phyloP scores from a whole-genome alignment of 2,113 vertebrate genomes.

The Alethe castanea region DNA sequence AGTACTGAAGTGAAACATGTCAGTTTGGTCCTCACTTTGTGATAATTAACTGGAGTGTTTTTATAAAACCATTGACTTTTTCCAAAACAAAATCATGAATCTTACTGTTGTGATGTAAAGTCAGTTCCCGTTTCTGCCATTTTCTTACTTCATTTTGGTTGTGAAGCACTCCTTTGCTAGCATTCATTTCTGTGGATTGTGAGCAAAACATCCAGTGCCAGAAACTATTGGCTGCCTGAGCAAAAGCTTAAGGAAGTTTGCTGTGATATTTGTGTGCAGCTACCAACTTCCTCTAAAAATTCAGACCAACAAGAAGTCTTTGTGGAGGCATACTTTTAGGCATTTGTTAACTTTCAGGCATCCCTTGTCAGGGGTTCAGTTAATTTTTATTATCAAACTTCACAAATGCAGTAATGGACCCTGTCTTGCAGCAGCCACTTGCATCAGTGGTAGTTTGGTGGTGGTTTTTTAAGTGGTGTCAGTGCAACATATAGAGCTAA shows the following conservation, averaged over 20 bases:
- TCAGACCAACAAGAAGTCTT: background rate
- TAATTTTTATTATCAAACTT: background rate
- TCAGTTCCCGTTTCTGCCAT: background rate
- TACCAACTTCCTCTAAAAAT: background rate
- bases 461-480: background rate
- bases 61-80: background rate
- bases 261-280: background rate
- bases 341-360: background rate
- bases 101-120: background rate
- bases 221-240: background rate
- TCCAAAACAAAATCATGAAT: background rate
- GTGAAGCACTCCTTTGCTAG: background rate
- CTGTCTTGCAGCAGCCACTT: background rate
- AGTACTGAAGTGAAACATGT: background rate
- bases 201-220: background rate
- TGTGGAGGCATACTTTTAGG: background rate
- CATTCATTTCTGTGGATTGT: background rate
- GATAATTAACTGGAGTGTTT: background rate
- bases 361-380: background rate
- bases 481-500: background rate
- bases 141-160: background rate
- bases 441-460: background rate
- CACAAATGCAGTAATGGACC: background rate
- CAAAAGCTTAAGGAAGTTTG: background rate
- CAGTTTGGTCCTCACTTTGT: background rate